These are phyloP conservation scores for Pristionchus entomophagus DNA, from an alignment of 2,888 invertebrate species.

Conservation along the genomic window DNA sequence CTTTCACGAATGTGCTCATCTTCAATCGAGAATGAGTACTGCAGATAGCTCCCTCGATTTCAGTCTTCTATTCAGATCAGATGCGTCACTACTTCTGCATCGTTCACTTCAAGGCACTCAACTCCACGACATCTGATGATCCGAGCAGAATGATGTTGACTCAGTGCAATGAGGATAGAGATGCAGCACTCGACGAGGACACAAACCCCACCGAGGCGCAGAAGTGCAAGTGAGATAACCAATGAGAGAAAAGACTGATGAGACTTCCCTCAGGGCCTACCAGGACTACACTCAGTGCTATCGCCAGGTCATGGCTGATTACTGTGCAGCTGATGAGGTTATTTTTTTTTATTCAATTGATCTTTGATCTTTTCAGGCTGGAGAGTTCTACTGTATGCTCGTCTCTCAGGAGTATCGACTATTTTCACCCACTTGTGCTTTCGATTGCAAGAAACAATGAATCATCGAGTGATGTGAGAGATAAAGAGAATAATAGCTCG, in stretches of 20 bases:
- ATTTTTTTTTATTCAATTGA: background rate
- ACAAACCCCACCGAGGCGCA: background rate
- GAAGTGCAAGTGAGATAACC: background rate
- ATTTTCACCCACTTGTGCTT: background rate
- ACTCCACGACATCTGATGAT: background rate
- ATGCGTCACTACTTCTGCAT: constrained; percentile 38
- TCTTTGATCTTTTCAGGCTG: background rate
- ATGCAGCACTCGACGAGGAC: background rate
- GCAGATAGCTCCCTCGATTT: no score
- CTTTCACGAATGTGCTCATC: no score
- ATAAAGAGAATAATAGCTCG: background rate
- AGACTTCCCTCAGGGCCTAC: background rate
- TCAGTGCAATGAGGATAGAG: background rate
- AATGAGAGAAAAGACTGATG: background rate
- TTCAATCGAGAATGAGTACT: no score
- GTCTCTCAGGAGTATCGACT: constrained; percentile 24
- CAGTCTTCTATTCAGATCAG: background rate
- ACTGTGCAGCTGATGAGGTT: background rate
- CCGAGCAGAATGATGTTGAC: background rate
- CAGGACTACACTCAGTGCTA: background rate
- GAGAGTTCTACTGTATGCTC: constrained; percentile 26
- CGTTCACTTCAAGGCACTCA: constrained; percentile 3
- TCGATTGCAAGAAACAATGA: constrained; percentile 19
- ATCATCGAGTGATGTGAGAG: background rate
- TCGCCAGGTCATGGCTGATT: background rate